Evolutionary conservation across 2,113 vertebrate species (phyloP).

Genomic region (Chionomys nivalis): DNA sequence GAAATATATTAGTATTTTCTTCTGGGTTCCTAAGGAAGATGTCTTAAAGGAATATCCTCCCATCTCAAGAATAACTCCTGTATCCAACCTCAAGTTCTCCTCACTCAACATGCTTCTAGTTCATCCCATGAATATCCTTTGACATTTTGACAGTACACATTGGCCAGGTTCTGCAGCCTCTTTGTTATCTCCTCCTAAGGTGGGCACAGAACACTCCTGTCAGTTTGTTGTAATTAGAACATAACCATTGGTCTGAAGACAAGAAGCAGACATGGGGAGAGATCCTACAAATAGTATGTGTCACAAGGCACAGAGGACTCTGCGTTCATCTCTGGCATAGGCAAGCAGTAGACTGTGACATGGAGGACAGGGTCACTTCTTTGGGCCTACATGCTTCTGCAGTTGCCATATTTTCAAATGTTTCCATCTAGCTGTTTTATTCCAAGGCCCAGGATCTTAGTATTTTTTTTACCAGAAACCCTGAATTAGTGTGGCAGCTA

Average conservation of each 20-base stretch:
- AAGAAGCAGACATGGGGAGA: not conserved
- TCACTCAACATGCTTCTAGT: too few species aligned
- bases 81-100: not conserved
- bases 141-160: not conserved
- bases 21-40: not conserved
- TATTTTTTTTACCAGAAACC: not conserved
- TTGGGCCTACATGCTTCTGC: not conserved
- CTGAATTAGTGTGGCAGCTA: not conserved
- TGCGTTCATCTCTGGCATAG: not conserved
- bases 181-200: not conserved
- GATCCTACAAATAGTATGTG: not conserved
- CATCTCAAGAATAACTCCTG: not conserved
- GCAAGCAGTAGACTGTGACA: not conserved
- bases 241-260: not conserved
- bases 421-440: not conserved
- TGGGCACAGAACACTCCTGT: not conserved
- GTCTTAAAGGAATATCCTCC: not conserved
- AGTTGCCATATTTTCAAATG: not conserved
- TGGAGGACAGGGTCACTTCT: rapidly evolving
- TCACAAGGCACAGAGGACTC: not conserved
- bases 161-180: not conserved
- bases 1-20: not conserved
- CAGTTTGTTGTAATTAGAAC: not conserved
- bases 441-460: not conserved
- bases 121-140: not conserved